phyloP scores from a whole-genome alignment of 2,113 vertebrate species.

The Grallaria varia region DNA sequence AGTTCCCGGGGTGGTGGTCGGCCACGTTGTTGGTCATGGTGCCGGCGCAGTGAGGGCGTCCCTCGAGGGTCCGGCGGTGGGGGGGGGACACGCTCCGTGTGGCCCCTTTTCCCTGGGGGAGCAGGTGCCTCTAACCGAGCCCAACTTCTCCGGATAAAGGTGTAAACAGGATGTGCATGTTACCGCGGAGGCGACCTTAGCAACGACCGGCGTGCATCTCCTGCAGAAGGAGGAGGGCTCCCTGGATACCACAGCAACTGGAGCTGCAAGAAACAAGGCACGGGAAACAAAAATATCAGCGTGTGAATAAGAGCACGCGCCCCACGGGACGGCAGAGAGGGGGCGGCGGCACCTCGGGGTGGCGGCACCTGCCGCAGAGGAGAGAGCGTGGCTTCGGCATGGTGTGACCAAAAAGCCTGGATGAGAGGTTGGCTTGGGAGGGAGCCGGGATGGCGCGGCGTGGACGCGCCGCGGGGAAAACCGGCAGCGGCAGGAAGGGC shows the following conservation, averaged over 20 bases:
- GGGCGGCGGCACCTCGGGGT: rapidly evolving
- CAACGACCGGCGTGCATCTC: constrained; percentile 71
- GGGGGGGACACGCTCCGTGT: background rate
- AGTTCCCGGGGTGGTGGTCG: constrained; percentile 87
- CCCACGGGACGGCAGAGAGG: rapidly evolving
- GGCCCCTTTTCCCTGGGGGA: constrained; percentile 20
- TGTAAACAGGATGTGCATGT: constrained; percentile 77
- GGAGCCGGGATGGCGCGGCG: background rate
- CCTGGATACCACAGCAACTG: constrained; percentile 71
- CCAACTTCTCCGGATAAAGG: constrained; percentile 69
- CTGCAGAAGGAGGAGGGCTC: constrained; percentile 60
- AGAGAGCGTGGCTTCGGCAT: rapidly evolving
- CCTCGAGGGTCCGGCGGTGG: background rate
- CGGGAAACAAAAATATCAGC: constrained; percentile 50
- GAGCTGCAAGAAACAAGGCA: constrained; percentile 69
- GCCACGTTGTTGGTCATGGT: constrained; percentile 86
- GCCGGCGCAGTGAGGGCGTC: rapidly evolving
- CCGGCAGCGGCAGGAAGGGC: constrained; percentile 12
- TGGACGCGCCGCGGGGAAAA: rapidly evolving
- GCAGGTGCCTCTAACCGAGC: constrained; percentile 69
- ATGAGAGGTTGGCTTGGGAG: background rate
- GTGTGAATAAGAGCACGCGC: rapidly evolving
- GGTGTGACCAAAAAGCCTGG: background rate
- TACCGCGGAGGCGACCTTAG: constrained; percentile 78
- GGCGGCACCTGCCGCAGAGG: background rate